Percentiles rank a stretch among this genome's conserved stretches.
Evolutionary conservation across 2,113 vertebrate species (phyloP).

Genomic region (Chloropsis hardwickii): DNA sequence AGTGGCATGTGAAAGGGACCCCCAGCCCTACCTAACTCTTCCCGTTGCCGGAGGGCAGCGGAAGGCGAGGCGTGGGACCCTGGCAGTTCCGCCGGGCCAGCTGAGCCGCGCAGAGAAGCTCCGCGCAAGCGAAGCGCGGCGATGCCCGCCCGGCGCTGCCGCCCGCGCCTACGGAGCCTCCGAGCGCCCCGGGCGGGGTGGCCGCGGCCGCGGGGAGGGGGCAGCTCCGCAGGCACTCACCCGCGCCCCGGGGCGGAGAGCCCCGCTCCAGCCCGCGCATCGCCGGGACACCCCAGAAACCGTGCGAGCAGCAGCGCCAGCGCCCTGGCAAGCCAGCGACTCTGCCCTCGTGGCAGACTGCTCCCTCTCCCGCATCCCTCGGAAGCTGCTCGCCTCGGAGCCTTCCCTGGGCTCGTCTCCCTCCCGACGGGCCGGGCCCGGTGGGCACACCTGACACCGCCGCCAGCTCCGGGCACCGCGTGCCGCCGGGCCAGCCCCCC

Average conservation of each 20-base stretch:
- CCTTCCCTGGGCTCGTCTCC: background rate
- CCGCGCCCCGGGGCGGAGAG: background rate
- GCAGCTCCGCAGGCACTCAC: background rate
- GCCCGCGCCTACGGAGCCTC: background rate
- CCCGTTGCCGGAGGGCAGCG: background rate
- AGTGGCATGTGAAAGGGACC: background rate
- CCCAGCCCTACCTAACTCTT: background rate
- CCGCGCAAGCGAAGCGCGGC: background rate
- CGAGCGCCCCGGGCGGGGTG: background rate
- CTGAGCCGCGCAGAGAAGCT: background rate
- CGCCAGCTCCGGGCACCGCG: background rate
- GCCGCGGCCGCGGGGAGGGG: background rate
- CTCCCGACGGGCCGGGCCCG: background rate
- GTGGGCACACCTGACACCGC: background rate
- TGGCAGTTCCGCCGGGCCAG: background rate
- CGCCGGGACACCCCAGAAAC: background rate
- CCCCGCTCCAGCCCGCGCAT: background rate
- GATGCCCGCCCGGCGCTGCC: background rate
- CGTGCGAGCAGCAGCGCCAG: background rate
- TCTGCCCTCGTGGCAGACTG: background rate
- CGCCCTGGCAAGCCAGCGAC: background rate
- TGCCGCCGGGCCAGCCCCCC: background rate
- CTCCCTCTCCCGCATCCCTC: background rate
- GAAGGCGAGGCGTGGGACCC: background rate
- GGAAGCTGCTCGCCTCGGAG: background rate